These are phyloP conservation scores for Malurus elegans DNA, from an alignment of 2,113 vertebrate genomes.

Conservation along the genomic window DNA sequence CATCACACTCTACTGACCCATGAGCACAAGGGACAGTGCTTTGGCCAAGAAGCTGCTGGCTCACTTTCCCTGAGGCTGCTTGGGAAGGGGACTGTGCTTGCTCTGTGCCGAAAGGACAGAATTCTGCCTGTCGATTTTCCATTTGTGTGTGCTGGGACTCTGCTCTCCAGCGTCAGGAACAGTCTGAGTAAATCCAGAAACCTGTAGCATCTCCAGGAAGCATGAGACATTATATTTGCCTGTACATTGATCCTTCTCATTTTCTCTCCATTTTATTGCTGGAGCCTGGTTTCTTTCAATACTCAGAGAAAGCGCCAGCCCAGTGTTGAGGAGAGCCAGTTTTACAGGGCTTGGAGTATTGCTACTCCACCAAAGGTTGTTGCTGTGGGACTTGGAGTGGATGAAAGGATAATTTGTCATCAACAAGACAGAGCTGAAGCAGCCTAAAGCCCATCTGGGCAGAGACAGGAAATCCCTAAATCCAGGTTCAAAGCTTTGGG, in stretches of 20 bases:
- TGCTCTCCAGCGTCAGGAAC: background rate
- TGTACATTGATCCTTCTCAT: background rate
- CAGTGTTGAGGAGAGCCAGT: accelerated
- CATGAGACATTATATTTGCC: background rate
- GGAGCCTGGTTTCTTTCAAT: background rate
- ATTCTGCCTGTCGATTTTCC: background rate
- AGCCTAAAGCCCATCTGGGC: background rate
- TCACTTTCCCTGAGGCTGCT: background rate
- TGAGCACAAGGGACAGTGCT: background rate
- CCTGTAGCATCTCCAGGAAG: background rate
- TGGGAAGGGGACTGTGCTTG: background rate
- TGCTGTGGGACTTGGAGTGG: background rate
- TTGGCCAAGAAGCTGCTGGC: background rate
- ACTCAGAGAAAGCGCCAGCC: background rate
- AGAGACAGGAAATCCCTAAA: background rate
- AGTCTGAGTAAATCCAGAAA: background rate
- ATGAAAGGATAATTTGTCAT: background rate
- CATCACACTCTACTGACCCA: accelerated
- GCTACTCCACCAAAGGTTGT: background rate
- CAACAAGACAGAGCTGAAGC: background rate
- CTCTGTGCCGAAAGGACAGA: background rate
- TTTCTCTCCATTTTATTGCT: background rate
- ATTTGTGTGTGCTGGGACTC: background rate
- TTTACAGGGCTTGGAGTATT: background rate
- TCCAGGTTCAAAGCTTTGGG: background rate